Evolutionary conservation across 2,113 vertebrate genomes (phyloP).

Genomic region (Seriola aureovittata): DNA sequence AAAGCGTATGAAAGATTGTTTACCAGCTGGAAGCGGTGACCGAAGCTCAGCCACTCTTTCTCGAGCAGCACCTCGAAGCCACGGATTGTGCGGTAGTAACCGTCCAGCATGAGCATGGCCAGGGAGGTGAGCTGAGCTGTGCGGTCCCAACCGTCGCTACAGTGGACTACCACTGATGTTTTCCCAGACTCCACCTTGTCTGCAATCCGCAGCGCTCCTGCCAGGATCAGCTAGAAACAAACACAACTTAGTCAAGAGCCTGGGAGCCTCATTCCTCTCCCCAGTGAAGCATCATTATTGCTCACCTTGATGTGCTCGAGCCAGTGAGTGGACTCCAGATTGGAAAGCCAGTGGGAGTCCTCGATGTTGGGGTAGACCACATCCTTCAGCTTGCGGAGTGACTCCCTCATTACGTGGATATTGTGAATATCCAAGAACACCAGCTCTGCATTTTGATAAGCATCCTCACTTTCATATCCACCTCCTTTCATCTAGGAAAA

Average conservation of each 20-base stretch:
- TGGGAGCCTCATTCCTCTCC: background rate
- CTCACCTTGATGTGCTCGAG: conserved; percentile 97
- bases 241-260: background rate
- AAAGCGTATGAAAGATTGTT: background rate
- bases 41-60: conserved; percentile 98
- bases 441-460: conserved; percentile 97
- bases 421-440: conserved; percentile 99
- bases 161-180: conserved; percentile 96
- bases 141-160: conserved; percentile 97
- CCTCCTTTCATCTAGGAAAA: conserved; percentile 93
- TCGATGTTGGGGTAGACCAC: conserved; percentile 96
- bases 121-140: conserved; percentile 95
- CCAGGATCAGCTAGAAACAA: conserved; percentile 90
- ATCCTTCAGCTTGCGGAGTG: conserved; percentile 95
- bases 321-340: conserved; percentile 98
- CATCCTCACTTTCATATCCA: conserved; percentile 97
- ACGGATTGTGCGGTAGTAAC: conserved; percentile 92
- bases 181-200: conserved; percentile 97
- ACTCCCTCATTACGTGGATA: conserved; percentile 99
- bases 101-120: conserved; percentile 95
- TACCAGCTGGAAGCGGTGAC: conserved; percentile 97
- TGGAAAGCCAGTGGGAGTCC: conserved; percentile 97
- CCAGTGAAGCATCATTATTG: background rate
- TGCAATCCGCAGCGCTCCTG: conserved; percentile 94
- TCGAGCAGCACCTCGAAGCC: conserved; percentile 96